These are phyloP conservation scores for Caenorhabditis becei DNA, from an alignment of 2,888 invertebrate genomes.

Conservation along the genomic window DNA sequence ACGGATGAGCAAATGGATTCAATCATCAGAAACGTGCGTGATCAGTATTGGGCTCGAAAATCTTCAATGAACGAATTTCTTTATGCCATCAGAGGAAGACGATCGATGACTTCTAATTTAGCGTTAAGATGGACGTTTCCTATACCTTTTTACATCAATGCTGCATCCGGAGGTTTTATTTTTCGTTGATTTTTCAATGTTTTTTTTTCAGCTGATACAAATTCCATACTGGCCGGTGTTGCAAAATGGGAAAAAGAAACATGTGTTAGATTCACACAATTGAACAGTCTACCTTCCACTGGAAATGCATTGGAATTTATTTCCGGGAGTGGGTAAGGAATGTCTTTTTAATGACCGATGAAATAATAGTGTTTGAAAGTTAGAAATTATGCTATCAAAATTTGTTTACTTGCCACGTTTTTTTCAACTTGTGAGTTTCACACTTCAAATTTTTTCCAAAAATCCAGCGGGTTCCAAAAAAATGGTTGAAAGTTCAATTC, in stretches of 20 bases:
- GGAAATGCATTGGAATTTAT: constrained; percentile 68
- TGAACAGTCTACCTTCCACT: constrained; percentile 30
- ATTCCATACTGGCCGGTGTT: constrained; percentile 73
- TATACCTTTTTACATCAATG: constrained; percentile 72
- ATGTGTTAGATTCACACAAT: constrained; percentile 73
- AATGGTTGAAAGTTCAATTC: too few relatives aligned
- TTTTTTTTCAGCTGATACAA: constrained; percentile 62
- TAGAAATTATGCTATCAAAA: too few relatives aligned
- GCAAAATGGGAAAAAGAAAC: constrained; percentile 74
- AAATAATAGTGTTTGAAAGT: too few relatives aligned
- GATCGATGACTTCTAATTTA: constrained; percentile 71
- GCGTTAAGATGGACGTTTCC: constrained; percentile 70
- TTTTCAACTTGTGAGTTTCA: too few relatives aligned
- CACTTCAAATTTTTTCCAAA: too few relatives aligned
- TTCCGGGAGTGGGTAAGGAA: constrained; percentile 68
- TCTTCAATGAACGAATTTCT: constrained; percentile 28
- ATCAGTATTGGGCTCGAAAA: constrained; percentile 67
- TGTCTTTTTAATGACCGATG: background rate
- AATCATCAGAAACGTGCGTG: constrained; percentile 63
- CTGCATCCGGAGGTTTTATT: constrained; percentile 67
- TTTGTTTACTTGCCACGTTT: too few relatives aligned
- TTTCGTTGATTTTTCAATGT: too few relatives aligned
- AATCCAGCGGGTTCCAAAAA: too few relatives aligned
- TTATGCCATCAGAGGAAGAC: constrained; percentile 45
- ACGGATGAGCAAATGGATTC: constrained; percentile 74